Base-by-base conservation (phyloP, 2,113 vertebrate species). In the Ptilorrhoa leucosticta region DNA sequence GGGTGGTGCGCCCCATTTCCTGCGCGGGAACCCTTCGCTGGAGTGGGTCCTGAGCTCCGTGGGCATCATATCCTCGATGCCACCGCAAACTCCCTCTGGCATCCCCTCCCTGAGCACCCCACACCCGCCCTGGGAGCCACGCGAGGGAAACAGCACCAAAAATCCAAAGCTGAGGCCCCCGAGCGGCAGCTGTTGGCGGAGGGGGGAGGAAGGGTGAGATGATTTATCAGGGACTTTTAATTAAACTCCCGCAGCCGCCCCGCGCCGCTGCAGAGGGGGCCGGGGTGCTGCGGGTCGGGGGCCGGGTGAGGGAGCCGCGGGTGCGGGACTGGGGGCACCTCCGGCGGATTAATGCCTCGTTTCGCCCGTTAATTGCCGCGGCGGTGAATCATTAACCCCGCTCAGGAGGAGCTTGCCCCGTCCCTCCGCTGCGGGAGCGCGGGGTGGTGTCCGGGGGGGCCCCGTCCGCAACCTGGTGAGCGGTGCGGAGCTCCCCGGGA, bases 371-470 rank as follows among this genome's bases (percentile, higher is more conserved):
- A 76, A 93, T 90, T 94, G 76, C 73, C 39, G 65, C 68, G 69
- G 78, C 44, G 73, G 76, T 84, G 69, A 94, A 92, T 89, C 80
- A 87, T 73, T 75, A 87, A 79, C 93, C 87, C 65, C 24, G 40
- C 58, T 16, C 64, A 2, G 57, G 60, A 71, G 35, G 35, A 26
- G 40, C 61, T 33, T 4, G 75, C 65, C 58, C 71, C 30, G 50
- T 42, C 22, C 50, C 66, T 70, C 13, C 8, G 24, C 89, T 65
- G 50, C 56, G 39, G 64, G 64, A 73, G 53, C 50, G 39, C n/a
- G 26, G 75, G 23, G 21, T 5, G 44, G 7, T 13, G 45, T 3
- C 28, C 31, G 17, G 15, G 15, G 40, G 28, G 40, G 37, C 7
- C 7, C 57, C 33, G 42, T 28, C 53, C 11, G 35, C 57, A 65